Evolutionary conservation across 1,140 invertebrate genomes (phyloP).

Genomic region (Macrobrachium nipponense): DNA sequence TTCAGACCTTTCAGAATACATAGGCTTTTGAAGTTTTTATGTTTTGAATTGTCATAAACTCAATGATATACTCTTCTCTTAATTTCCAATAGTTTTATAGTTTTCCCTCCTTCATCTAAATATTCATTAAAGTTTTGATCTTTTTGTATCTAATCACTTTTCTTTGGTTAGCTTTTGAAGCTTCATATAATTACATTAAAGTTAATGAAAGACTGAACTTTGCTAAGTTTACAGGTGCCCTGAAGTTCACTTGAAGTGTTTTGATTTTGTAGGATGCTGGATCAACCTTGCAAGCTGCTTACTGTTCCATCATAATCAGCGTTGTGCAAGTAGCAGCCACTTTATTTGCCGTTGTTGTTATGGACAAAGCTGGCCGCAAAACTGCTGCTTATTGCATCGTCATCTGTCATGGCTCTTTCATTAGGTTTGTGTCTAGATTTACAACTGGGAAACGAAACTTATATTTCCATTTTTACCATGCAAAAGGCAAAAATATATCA

Average conservation of each 20-base stretch:
- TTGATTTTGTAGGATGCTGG: slow-evolving; percentile 18
- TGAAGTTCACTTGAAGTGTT: too few species aligned
- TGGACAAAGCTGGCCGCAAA: slow-evolving; percentile 74
- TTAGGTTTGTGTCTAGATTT: slow-evolving; percentile 26
- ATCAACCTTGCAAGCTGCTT: slow-evolving; percentile 10
- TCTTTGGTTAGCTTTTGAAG: neutral
- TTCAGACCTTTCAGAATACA: too few species aligned
- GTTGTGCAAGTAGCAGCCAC: slow-evolving; percentile 77
- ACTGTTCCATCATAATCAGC: slow-evolving; percentile 75
- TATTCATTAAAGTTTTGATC: neutral
- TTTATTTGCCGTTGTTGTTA: slow-evolving; percentile 69
- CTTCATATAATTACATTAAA: neutral
- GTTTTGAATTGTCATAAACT: too few species aligned
- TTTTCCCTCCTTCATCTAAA: neutral
- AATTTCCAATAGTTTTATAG: too few species aligned
- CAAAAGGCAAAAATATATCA: too few species aligned
- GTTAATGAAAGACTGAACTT: too few species aligned
- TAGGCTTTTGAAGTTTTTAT: too few species aligned
- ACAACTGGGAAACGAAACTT: neutral
- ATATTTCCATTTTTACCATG: too few species aligned
- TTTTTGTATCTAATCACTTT: neutral
- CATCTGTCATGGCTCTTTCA: slow-evolving; percentile 75
- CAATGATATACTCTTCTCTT: too few species aligned
- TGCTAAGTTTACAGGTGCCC: too few species aligned
- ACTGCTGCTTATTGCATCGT: slow-evolving; percentile 72